These are phyloP conservation scores for Babylonia areolata DNA, from an alignment of 1,140 invertebrate species.

Conservation along the genomic window DNA sequence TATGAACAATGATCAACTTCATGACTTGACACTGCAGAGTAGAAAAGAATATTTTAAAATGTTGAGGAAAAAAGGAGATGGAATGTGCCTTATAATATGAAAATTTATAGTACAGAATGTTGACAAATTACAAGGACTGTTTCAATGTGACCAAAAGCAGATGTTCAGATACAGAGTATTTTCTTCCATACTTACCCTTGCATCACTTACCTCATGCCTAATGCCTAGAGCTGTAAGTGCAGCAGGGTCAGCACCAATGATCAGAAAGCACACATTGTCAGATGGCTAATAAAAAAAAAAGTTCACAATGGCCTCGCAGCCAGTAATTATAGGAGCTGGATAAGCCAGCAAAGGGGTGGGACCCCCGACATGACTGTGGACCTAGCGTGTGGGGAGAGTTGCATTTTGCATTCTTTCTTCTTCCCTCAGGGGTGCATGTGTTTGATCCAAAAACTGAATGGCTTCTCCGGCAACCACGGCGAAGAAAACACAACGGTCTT, in stretches of 20 bases:
- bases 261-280: no score
- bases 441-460: background rate
- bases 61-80: no score
- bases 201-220: background rate
- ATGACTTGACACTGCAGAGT: no score
- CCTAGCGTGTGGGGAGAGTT: constrained; percentile 23
- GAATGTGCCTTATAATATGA: background rate
- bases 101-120: background rate
- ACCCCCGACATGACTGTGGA: constrained; percentile 20
- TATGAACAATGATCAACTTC: no score
- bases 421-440: background rate
- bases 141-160: background rate
- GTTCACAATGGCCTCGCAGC: no score
- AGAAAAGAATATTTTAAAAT: no score
- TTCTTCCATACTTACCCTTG: background rate
- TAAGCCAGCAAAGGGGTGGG: background rate
- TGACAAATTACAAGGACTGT: background rate
- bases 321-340: background rate
- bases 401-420: background rate
- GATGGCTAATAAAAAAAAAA: background rate
- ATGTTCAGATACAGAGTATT: background rate
- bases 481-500: background rate
- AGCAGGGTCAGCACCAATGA: background rate
- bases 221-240: background rate
- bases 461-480: background rate